Percentiles rank a stretch among this genome's conserved stretches.
phyloP scores from a whole-genome alignment of 2,888 invertebrate species.

The Tetropium fuscum region DNA sequence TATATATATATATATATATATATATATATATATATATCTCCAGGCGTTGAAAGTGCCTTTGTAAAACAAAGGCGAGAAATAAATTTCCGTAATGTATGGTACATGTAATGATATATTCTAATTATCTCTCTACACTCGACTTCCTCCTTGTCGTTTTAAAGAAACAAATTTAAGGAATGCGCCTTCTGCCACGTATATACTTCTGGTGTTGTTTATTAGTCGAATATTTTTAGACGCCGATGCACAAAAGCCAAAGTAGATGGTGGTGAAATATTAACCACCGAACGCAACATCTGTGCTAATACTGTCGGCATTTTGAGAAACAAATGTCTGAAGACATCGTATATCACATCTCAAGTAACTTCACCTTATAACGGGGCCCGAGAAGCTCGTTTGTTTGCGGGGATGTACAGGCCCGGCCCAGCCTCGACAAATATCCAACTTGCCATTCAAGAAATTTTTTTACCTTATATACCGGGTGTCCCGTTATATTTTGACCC shows the following conservation, averaged over 20 bases:
- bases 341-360: constrained; percentile 34
- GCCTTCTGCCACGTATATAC: neutral
- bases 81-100: too few relatives aligned
- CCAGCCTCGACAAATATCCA: neutral
- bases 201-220: neutral
- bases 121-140: too few relatives aligned
- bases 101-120: too few relatives aligned
- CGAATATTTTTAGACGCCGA: constrained; percentile 18
- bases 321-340: constrained; percentile 30
- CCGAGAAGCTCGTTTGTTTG: constrained; percentile 13
- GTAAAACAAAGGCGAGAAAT: too few relatives aligned
- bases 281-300: constrained; percentile 29
- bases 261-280: constrained; percentile 33
- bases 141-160: too few relatives aligned
- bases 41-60: too few relatives aligned
- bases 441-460: too few relatives aligned
- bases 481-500: too few relatives aligned
- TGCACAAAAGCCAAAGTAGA: constrained; percentile 9
- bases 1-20: too few relatives aligned
- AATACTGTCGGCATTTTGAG: constrained; percentile 30
- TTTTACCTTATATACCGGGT: too few relatives aligned
- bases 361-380: constrained; percentile 30
- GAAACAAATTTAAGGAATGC: too few relatives aligned
- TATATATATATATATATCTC: too few relatives aligned
- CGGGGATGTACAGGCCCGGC: constrained; percentile 10